Base-by-base conservation (phyloP, 1,140 invertebrate species). In the Trigoniulus corallinus region DNA sequence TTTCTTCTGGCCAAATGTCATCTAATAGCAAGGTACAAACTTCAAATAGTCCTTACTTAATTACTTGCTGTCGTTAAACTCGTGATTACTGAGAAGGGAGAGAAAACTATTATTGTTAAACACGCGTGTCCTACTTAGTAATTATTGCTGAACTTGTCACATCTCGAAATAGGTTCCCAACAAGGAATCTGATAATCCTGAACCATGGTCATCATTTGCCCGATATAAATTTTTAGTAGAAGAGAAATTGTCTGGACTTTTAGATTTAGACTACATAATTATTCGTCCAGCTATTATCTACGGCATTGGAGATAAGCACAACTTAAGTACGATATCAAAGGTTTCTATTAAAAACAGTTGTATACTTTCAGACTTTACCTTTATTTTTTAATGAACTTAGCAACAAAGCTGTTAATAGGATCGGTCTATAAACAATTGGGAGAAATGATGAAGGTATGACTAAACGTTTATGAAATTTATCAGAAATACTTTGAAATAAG, bases 221-320 rank as follows among this genome's bases (percentile, higher is more conserved):
- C 80, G 80, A 58, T 84, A 82, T 70, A 93, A 93, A 69, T 67
- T 77, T 24, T 75, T 82, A 67, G 83, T 88, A 4, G 88, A 94
- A 66, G 72, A 82, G 57, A 77, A 84, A 60, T 63, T 94, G 29
- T 71, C 74, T 56, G 73, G 73, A 39, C 71, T 80, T 51, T 61
- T 72, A 24, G 73, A 74, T 49, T 71, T 92, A n/a, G 78, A 79
- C 51, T 89, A 81, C 65, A 80, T 84, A 2, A 74, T 93, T 50
- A 62, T 93, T 1, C 72, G 89, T 57, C 82, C 88, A 23, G 85
- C 82, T 15, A 77, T 87, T 55, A 83, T 92, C 0, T 94, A 93
- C 66, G 88, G 88, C 7, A 65, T 76, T 26, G 85, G 82, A 2
- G 88, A 93, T 67, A 78, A 78, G 62, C 76, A 74, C 61, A 84